Evolutionary conservation across 1,140 invertebrate genomes (phyloP), one percentile per base, ranked within the genome.

Genomic region (Scaptomyza graminum): DNA sequence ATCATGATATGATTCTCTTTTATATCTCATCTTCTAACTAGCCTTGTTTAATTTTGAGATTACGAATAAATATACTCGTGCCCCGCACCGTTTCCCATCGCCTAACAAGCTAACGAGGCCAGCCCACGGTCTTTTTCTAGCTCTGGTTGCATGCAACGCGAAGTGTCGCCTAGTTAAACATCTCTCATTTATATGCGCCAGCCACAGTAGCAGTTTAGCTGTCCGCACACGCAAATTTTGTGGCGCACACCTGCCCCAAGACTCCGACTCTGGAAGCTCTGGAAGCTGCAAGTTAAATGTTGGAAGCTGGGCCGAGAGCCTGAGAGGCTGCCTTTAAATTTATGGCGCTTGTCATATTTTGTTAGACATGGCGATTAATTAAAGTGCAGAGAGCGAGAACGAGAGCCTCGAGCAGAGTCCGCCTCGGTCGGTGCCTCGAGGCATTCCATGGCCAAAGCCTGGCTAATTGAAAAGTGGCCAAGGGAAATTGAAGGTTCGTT

Each of bases 341-440:
- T 88, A 88, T 88, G 84, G 79, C 83, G 79, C 83, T 88, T 88
- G 83, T 89, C 83, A 88, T 88, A 88, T 88, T 88, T 88, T 88
- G 84, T 89, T 89, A 88, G 84, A 79, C 83, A 88, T 83, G 83
- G 72, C 82, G 83, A 87, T 87, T 87, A 88, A 87, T 87, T 87
- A 87, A 87, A 87, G 83, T 87, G 79, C 78, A 71, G 77, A 63
- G 28, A 34, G 31, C 31, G 31, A 34, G 28, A 34, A 8, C 31
- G 31, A 34, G 31, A 34, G 31, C 31, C 31, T 34, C 31, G 8
- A 34, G 28, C 28, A 28, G 28, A 22, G 47, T 22, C 18, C 18
- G 1, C 18, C 4, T n/a, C n/a, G n/a, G 28, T 47, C 18, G 16
- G 15, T 15, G 15, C 54, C 60, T 57, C 46, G 66, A 52, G 65